Evolutionary conservation across 2,113 vertebrate species (phyloP).

Genomic region (Pachypanchax playfairii): DNA sequence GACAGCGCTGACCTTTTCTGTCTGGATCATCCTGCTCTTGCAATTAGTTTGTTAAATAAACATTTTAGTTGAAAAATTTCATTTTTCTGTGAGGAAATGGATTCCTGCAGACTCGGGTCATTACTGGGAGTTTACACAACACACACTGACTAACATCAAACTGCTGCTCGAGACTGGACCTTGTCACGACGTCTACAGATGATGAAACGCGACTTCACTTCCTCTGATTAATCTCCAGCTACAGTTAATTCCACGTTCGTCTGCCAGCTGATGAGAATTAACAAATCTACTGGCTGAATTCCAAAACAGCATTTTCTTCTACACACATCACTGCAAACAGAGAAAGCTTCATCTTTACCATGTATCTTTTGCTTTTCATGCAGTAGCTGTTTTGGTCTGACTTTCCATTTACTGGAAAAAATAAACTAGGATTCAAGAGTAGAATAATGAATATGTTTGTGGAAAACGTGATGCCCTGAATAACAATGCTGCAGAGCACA

Average conservation of each 20-base stretch:
- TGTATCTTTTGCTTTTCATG: constrained; percentile 22
- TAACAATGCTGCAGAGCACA: constrained; percentile 19
- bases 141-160: constrained; percentile 4
- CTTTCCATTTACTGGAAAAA: constrained; percentile 3
- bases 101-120: constrained; percentile 10
- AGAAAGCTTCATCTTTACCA: too few relatives aligned
- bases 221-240: constrained; percentile 49
- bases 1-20: constrained; percentile 42
- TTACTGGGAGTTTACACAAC: neutral
- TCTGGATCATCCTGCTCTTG: neutral
- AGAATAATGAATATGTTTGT: neutral
- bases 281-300: constrained; percentile 11
- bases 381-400: neutral
- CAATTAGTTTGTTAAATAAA: constrained; percentile 16
- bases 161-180: constrained; percentile 2
- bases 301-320: constrained; percentile 13
- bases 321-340: constrained; percentile 35
- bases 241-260: constrained; percentile 24
- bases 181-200: constrained; percentile 29
- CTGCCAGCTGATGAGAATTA: constrained; percentile 30
- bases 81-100: constrained; percentile 19
- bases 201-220: constrained; percentile 47
- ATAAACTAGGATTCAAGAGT: neutral
- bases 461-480: constrained; percentile 18
- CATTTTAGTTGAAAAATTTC: constrained; percentile 9